Conservation (phyloP, 1,140 invertebrate species). For the Papilio helenus region DNA sequence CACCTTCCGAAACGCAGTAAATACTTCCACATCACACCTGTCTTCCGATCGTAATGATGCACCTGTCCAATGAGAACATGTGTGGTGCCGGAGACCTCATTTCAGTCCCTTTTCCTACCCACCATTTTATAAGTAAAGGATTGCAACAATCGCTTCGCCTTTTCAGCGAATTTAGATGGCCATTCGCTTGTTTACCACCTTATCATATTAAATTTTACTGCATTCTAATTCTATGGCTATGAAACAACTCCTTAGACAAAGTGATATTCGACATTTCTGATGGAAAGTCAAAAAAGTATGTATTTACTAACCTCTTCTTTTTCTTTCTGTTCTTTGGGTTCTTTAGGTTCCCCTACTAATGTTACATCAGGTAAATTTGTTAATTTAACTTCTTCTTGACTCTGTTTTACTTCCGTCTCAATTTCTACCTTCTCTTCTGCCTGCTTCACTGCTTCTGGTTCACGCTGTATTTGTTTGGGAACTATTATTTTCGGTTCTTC, state of each 20-base stretch:
- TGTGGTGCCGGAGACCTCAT: too few species aligned
- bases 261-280: too few species aligned
- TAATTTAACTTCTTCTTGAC: slow-evolving; percentile 57
- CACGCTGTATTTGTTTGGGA: slow-evolving; percentile 23
- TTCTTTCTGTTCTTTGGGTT: slow-evolving; percentile 47
- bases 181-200: too few species aligned
- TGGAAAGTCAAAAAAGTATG: background rate
- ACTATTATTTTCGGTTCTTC: slow-evolving; percentile 49
- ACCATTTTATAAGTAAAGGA: too few species aligned
- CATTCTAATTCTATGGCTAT: too few species aligned
- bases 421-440: slow-evolving; percentile 29
- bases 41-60: background rate
- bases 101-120: too few species aligned
- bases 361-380: slow-evolving; percentile 69
- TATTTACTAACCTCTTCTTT: slow-evolving; percentile 63
- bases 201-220: too few species aligned
- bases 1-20: background rate
- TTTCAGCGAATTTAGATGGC: too few species aligned
- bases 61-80: too few species aligned
- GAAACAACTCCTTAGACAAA: too few species aligned
- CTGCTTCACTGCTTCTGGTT: slow-evolving; percentile 8
- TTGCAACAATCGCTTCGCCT: too few species aligned
- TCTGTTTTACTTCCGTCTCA: slow-evolving; percentile 37
- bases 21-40: background rate
- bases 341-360: slow-evolving; percentile 60